Conservation (phyloP, 64 coral and sea anemone species). For the Pachyseris speciosa region DNA sequence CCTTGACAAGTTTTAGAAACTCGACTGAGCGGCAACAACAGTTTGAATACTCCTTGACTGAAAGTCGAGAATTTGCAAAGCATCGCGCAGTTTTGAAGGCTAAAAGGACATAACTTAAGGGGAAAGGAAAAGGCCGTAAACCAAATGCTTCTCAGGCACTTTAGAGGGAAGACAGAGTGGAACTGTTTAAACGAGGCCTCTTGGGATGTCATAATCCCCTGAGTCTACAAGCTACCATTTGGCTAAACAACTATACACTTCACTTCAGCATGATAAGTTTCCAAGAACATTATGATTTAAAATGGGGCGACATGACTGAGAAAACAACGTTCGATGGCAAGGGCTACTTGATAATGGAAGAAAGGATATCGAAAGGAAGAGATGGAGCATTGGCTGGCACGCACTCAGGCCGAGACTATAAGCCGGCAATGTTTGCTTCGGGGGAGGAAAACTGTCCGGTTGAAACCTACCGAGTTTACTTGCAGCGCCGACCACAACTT, state of each 20-base stretch:
- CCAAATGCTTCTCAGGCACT: neutral
- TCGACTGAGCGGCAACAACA: neutral
- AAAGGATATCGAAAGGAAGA: conserved; percentile 24
- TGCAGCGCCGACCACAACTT: neutral
- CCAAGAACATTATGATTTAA: conserved; percentile 22
- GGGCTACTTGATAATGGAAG: conserved; percentile 36
- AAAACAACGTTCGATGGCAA: conserved; percentile 42
- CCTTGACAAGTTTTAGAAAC: conserved; percentile 6
- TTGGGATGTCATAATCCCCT: too few relatives aligned
- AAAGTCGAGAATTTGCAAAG: conserved; percentile 14
- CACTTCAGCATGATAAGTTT: neutral
- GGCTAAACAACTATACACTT: too few relatives aligned
- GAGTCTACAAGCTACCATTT: too few relatives aligned
- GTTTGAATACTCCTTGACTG: neutral
- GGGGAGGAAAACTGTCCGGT: neutral
- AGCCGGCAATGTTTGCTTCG: neutral
- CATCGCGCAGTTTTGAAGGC: conserved; percentile 43
- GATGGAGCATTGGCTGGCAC: conserved; percentile 13
- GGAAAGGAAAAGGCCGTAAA: conserved; percentile 41
- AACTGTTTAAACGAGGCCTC: too few relatives aligned
- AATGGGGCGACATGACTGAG: conserved; percentile 37
- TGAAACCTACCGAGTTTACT: too few relatives aligned
- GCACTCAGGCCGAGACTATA: neutral
- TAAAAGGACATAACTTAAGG: too few relatives aligned
- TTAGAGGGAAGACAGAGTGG: too few relatives aligned